Conservation (phyloP, 2,797 vertebrate genomes). For the Prunella strophiata region DNA sequence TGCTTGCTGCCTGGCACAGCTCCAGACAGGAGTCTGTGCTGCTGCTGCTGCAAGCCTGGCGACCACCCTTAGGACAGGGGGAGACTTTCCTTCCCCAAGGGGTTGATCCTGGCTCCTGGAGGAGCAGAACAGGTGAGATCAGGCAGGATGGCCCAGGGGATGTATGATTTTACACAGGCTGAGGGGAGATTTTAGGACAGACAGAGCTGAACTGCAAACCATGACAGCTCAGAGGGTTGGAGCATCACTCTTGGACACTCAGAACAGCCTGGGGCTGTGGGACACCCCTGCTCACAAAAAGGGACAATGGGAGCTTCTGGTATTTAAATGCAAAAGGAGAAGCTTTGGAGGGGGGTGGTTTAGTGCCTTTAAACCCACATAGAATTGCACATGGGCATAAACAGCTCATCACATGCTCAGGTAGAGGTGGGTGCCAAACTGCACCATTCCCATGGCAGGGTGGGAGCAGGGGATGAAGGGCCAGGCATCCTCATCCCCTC, state of each 20-base stretch:
- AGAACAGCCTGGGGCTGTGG: rapidly evolving
- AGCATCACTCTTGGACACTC: background rate
- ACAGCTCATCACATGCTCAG: rapidly evolving
- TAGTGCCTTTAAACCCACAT: background rate
- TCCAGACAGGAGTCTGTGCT: background rate
- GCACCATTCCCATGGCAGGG: rapidly evolving
- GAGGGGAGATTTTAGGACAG: background rate
- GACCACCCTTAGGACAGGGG: background rate
- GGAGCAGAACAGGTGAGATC: background rate
- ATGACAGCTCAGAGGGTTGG: background rate
- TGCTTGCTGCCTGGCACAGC: background rate
- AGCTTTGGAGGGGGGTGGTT: background rate
- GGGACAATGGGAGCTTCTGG: background rate
- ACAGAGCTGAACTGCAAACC: background rate
- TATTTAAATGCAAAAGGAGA: background rate
- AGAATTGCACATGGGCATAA: background rate
- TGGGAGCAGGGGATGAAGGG: rapidly evolving
- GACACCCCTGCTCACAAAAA: background rate
- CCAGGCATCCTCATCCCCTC: background rate
- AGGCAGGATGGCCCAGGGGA: background rate
- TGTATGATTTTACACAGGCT: background rate
- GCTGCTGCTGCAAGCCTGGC: background rate
- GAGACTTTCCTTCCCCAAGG: background rate
- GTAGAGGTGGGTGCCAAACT: background rate
- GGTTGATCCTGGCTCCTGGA: background rate